Conservation (phyloP, 1,140 invertebrate genomes). For the Macrocentrus cingulum region DNA sequence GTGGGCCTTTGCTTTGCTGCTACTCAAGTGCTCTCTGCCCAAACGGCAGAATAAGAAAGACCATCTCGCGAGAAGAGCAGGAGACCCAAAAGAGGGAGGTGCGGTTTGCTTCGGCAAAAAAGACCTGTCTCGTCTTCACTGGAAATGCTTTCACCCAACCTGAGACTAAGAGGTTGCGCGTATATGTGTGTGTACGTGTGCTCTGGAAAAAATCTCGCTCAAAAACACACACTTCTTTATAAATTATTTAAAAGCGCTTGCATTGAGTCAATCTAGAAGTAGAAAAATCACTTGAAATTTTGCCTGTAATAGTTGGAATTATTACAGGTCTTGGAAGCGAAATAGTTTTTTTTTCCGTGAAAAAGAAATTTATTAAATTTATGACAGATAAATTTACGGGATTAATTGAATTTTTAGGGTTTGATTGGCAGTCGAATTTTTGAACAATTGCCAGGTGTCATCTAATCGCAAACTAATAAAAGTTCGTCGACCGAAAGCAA, state of each 20-base stretch:
- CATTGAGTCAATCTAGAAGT: too few species aligned
- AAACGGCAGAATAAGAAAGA: background rate
- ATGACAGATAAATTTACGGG: too few species aligned
- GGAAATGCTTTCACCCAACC: conserved; percentile 26
- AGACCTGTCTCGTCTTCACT: conserved; percentile 21
- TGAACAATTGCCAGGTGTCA: conserved; percentile 33
- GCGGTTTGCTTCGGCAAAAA: conserved; percentile 1
- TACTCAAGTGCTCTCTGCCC: conserved; percentile 10
- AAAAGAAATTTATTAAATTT: too few species aligned
- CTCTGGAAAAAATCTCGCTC: background rate
- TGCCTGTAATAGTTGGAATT: too few species aligned
- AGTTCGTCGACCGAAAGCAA: conserved; percentile 18
- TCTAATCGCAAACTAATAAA: conserved; percentile 39
- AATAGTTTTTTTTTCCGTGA: too few species aligned
- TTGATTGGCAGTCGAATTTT: too few species aligned
- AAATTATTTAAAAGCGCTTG: too few species aligned
- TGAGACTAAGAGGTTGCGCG: conserved; percentile 9
- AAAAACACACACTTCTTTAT: too few species aligned
- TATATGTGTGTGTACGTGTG: conserved; percentile 1
- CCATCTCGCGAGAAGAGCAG: background rate
- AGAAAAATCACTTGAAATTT: too few species aligned
- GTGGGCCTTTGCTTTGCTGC: background rate
- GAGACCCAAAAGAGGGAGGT: background rate
- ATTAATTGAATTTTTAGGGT: too few species aligned
- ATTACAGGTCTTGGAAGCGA: too few species aligned